A percentile compares a stretch with the other conserved stretches of the same genome.
phyloP scores from a whole-genome alignment of 1,140 invertebrate species.

The Stenopsyche tienmushanensis region DNA sequence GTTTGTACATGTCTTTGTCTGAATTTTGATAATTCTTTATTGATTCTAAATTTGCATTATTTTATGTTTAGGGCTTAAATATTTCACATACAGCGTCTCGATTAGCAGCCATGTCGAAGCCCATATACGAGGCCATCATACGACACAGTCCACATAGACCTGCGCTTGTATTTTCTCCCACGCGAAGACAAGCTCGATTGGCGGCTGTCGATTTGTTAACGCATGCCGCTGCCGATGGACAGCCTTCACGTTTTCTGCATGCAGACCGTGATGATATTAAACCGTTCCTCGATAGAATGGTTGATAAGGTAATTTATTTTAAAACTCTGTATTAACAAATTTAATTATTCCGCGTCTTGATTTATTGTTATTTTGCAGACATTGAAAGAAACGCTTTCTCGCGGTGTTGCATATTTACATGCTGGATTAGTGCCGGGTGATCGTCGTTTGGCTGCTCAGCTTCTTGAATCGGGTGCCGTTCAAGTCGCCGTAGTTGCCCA shows the following conservation, averaged over 20 bases:
- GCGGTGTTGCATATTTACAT: conserved; percentile 97
- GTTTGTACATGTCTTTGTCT: too few relatives aligned
- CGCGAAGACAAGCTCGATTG: conserved; percentile 87
- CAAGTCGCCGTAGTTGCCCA: conserved; percentile 91
- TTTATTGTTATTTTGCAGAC: conserved; percentile 55
- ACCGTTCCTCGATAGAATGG: conserved; percentile 83
- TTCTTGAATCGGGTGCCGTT: conserved; percentile 91
- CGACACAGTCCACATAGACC: conserved; percentile 87
- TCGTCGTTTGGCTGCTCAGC: conserved; percentile 84
- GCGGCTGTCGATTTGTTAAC: conserved; percentile 95
- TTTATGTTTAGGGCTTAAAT: conserved; percentile 78
- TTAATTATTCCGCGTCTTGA: conserved; percentile 26
- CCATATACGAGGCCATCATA: conserved; percentile 92
- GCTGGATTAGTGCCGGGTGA: conserved; percentile 87
- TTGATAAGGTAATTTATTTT: conserved; percentile 67
- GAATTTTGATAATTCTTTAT: conserved; percentile 5
- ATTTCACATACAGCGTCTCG: conserved; percentile 96
- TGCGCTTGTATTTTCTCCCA: conserved; percentile 95
- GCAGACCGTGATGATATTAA: conserved; percentile 83
- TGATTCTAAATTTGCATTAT: conserved; percentile 1
- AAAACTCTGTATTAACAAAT: not conserved
- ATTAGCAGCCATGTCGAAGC: conserved; percentile 95
- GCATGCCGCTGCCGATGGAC: conserved; percentile 85
- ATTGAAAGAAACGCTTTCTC: conserved; percentile 80
- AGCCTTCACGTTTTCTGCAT: conserved; percentile 85